Conservation (phyloP, 92 coral and sea anemone genomes). For the Pocillopora grandis region DNA sequence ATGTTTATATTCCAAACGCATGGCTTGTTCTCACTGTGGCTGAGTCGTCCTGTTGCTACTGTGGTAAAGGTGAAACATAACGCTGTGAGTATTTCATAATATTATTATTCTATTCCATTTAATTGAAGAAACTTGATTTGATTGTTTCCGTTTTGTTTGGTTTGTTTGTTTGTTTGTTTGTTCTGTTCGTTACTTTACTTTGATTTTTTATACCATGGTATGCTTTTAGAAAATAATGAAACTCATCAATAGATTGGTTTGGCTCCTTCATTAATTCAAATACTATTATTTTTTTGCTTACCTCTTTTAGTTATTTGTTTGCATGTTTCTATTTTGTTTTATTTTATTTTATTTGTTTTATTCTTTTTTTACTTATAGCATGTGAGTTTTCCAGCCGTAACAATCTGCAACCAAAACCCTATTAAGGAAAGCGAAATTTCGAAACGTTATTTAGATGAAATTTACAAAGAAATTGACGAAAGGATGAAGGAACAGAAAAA, state of each 20-base stretch:
- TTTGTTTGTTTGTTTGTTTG: too few species aligned
- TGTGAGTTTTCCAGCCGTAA: slow-evolving; percentile 37
- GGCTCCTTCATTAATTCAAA: too few species aligned
- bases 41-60: slow-evolving; percentile 49
- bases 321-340: neutral
- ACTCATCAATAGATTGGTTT: too few species aligned
- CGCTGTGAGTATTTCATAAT: slow-evolving; percentile 14
- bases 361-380: neutral
- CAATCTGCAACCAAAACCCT: slow-evolving; percentile 45
- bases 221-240: too few species aligned
- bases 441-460: neutral
- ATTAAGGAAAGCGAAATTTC: slow-evolving; percentile 27
- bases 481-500: neutral
- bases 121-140: too few species aligned
- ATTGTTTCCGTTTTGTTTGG: too few species aligned
- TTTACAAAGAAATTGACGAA: neutral
- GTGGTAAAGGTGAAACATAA: slow-evolving; percentile 31
- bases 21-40: slow-evolving; percentile 27
- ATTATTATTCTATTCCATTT: too few species aligned
- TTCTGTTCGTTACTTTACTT: too few species aligned
- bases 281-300: neutral
- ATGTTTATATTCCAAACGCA: slow-evolving; percentile 34
- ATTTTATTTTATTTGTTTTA: neutral
- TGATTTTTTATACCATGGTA: too few species aligned
- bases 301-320: neutral